These are phyloP conservation scores for Phytoseiulus persimilis DNA, from an alignment of 2,888 invertebrate genomes.

Conservation along the genomic window DNA sequence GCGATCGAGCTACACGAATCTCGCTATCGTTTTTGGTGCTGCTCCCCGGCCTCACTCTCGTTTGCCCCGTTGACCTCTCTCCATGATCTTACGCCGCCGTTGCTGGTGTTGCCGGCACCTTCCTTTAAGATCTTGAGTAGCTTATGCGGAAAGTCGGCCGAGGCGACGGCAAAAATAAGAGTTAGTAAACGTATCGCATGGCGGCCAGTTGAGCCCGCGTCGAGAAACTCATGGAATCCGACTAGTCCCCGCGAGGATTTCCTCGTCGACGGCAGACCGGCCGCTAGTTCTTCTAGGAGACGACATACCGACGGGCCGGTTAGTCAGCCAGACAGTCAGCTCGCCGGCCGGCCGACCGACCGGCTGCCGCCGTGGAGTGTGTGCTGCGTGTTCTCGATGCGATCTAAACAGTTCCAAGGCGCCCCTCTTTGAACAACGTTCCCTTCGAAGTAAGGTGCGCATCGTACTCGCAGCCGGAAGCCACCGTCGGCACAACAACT, in stretches of 20 bases:
- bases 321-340: neutral
- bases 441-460: neutral
- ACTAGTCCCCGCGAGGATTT: neutral
- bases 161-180: neutral
- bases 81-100: too few species aligned
- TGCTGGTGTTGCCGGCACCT: too few species aligned
- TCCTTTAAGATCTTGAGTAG: too few species aligned
- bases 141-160: too few species aligned
- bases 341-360: neutral
- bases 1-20: too few species aligned
- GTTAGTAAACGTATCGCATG: neutral
- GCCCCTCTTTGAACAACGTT: neutral
- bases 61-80: too few species aligned
- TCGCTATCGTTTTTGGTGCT: too few species aligned
- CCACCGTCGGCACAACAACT: neutral
- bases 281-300: neutral
- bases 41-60: too few species aligned
- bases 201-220: neutral
- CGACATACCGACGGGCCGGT: neutral
- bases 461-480: neutral
- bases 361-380: neutral
- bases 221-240: neutral
- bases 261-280: neutral
- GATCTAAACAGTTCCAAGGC: conserved; percentile 5
- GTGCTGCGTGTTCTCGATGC: neutral